Conservation (phyloP, 2,888 invertebrate genomes). For the Lacanobia oleracea region DNA sequence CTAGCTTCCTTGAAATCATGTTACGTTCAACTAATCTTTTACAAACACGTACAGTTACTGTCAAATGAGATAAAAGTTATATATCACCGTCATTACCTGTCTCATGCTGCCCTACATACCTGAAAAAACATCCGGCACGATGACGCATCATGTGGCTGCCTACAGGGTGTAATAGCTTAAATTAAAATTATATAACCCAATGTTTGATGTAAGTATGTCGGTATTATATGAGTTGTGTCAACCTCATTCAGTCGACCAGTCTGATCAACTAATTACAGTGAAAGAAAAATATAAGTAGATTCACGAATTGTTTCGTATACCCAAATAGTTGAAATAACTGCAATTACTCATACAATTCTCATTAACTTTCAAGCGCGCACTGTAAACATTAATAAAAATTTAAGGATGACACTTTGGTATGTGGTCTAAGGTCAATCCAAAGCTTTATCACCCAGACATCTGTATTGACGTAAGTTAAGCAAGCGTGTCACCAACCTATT, state of each 20-base stretch:
- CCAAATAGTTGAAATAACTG: too few relatives aligned
- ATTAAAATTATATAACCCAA: slow-evolving; percentile 55
- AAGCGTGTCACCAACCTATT: slow-evolving; percentile 29
- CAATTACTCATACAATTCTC: not conserved
- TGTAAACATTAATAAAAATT: not conserved
- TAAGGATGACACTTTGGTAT: not conserved
- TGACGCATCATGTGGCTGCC: slow-evolving; percentile 71
- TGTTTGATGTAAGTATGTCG: slow-evolving; percentile 20
- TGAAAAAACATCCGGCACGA: slow-evolving; percentile 80
- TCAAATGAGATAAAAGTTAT: slow-evolving; percentile 76
- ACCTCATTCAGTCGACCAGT: slow-evolving; percentile 10
- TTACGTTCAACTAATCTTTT: slow-evolving; percentile 55
- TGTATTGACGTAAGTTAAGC: slow-evolving; percentile 20
- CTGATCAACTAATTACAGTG: slow-evolving; percentile 21
- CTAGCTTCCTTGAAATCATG: slow-evolving; percentile 40
- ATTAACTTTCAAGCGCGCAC: not conserved
- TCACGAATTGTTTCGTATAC: too few relatives aligned
- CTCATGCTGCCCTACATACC: slow-evolving; percentile 79
- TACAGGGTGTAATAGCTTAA: slow-evolving; percentile 50
- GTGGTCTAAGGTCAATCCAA: not conserved
- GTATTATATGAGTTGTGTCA: slow-evolving; percentile 24
- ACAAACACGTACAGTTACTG: slow-evolving; percentile 61
- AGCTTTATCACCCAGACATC: slow-evolving; percentile 29
- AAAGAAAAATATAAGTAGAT: not conserved
- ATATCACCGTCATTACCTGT: slow-evolving; percentile 70